Conservation (phyloP, 2,113 vertebrate species). For the Poicephalus meyeri region DNA sequence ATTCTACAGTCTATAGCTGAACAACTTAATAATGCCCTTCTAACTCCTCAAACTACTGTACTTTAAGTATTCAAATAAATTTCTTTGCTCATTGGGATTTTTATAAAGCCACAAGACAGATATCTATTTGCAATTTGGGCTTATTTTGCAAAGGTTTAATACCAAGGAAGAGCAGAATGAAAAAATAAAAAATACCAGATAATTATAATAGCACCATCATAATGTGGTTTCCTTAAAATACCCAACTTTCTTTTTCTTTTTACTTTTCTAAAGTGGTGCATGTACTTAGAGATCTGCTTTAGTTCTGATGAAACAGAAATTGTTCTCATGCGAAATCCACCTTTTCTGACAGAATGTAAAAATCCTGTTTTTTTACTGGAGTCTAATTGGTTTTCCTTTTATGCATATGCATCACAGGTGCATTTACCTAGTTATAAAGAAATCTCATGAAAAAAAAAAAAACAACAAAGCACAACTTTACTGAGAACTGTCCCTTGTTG, state of each 20-base stretch:
- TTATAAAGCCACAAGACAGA: background rate
- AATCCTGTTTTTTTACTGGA: background rate
- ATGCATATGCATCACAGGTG: background rate
- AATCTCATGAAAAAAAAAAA: background rate
- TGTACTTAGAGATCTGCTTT: background rate
- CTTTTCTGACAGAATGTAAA: background rate
- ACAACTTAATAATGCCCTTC: background rate
- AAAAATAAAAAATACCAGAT: background rate
- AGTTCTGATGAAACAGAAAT: background rate
- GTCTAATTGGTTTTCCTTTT: background rate
- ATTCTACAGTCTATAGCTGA: background rate
- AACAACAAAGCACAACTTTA: background rate
- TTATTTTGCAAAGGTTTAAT: background rate
- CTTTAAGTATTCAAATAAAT: background rate
- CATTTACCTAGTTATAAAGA: background rate
- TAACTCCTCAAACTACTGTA: background rate
- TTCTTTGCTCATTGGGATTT: background rate
- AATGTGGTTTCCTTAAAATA: background rate
- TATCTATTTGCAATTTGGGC: background rate
- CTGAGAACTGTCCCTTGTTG: background rate
- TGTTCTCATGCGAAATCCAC: background rate
- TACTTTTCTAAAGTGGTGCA: background rate
- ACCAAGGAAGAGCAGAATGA: background rate
- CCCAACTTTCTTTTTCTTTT: background rate
- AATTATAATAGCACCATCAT: background rate